These are phyloP conservation scores for Epinotia ramella DNA, from an alignment of 2,888 invertebrate species.

Conservation along the genomic window DNA sequence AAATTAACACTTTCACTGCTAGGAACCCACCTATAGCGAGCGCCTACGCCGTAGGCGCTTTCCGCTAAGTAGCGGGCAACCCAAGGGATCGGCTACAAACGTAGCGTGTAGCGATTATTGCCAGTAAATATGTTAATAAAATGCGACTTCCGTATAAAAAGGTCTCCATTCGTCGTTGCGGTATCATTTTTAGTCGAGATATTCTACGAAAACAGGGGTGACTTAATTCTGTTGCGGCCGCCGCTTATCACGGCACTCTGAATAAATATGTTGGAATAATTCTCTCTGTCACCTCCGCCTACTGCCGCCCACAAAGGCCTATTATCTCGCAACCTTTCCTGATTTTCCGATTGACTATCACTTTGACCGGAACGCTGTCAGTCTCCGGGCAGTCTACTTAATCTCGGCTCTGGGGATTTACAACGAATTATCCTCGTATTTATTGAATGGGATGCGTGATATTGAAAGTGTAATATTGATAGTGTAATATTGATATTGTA, in stretches of 20 bases:
- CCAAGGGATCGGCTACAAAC: too few species aligned
- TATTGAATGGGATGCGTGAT: neutral
- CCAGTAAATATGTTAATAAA: too few species aligned
- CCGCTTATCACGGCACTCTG: neutral
- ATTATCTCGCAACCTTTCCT: constrained; percentile 1
- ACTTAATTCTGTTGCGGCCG: neutral
- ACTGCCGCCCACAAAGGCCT: neutral
- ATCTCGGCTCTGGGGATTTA: neutral
- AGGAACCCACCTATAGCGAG: too few species aligned
- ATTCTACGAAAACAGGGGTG: neutral
- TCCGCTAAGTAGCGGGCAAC: too few species aligned
- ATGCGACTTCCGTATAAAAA: too few species aligned
- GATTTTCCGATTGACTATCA: constrained; percentile 4
- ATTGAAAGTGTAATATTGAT: too few species aligned
- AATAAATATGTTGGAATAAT: neutral
- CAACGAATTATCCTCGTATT: constrained; percentile 7
- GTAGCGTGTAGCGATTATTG: too few species aligned
- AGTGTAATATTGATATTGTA: too few species aligned
- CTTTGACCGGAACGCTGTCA: neutral
- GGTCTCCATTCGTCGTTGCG: neutral
- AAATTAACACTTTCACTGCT: too few species aligned
- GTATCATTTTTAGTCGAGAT: neutral
- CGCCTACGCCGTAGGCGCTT: too few species aligned
- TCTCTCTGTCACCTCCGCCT: neutral
- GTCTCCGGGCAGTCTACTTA: neutral